phyloP scores from a whole-genome alignment of 1,140 invertebrate species.

The Helicoverpa armigera region DNA sequence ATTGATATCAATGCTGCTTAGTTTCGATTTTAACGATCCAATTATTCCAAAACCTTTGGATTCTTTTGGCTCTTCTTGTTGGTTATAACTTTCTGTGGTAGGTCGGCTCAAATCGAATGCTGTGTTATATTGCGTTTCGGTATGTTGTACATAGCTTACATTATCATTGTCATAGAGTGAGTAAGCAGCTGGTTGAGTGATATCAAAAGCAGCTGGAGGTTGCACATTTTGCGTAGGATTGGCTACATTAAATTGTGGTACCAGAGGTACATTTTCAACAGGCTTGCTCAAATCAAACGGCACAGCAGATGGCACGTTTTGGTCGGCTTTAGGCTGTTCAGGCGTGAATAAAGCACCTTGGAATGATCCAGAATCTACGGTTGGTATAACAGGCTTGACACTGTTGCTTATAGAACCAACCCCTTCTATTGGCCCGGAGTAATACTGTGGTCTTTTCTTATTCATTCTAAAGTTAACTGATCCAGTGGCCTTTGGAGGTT shows the following conservation, averaged over 20 bases:
- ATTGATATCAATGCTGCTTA: conserved; percentile 79
- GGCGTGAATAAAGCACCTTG: conserved; percentile 74
- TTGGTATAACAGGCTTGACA: conserved; percentile 70
- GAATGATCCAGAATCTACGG: conserved; percentile 62
- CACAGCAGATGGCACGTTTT: conserved; percentile 29
- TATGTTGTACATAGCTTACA: not conserved
- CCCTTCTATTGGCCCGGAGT: conserved; percentile 84
- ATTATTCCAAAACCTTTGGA: conserved; percentile 76
- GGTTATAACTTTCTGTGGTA: conserved; percentile 67
- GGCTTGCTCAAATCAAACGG: conserved; percentile 62
- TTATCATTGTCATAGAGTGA: not conserved
- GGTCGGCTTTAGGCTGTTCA: conserved; percentile 39
- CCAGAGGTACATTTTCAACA: conserved; percentile 30
- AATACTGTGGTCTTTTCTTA: conserved; percentile 82
- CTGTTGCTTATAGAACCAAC: conserved; percentile 77
- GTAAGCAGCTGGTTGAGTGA: conserved; percentile 43
- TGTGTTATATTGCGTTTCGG: conserved; percentile 64
- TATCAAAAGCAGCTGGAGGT: conserved; percentile 51
- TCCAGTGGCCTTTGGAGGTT: conserved; percentile 75
- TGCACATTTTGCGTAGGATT: not conserved
- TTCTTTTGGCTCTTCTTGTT: conserved; percentile 66
- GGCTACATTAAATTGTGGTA: not conserved
- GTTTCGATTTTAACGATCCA: conserved; percentile 81
- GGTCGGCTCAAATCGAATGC: conserved; percentile 77
- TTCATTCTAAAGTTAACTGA: conserved; percentile 77